Evolutionary conservation across 2,113 vertebrate genomes (phyloP), one percentile per base, ranked within the genome.

Genomic region (Rhadina sibilatrix): DNA sequence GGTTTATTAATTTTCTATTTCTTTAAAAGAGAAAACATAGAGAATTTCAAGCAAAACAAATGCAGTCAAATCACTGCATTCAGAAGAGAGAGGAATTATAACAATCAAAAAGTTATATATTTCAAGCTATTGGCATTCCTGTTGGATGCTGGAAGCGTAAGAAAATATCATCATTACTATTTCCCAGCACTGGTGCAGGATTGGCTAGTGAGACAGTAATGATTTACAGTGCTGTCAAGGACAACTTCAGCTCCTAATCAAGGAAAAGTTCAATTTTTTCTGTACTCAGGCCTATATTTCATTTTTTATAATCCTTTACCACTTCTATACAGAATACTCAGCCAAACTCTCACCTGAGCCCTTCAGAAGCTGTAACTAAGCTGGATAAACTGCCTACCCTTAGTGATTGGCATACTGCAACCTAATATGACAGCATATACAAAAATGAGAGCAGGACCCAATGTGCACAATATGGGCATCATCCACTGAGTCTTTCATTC

Each of bases 221-320:
- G 91, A 94, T 91, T 94, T 94, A 94, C 47, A 89, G 2, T 44
- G 70, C 52, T 77, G 63, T 56, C 91, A 96, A 94, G 92, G 91
- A 80, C 87, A 88, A 83, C 91, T 94, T 70, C 71, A 85, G 66
- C 63, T 88, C 33, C 71, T 88, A 91, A 93, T 95, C 91, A 96
- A 93, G 69, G 31, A 88, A 90, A 91, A 84, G 75, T 28, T 81
- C 46, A 50, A 4, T 64, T 93, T 69, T 92, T 93, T 63, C 50
- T 82, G 8, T 71, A 60, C 59, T 83, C 14, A 22, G 37, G 47
- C 53, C 59, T n/a, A 40, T 96, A 94, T 95, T 96, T 95, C 69
- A 91, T 80, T 68, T 94, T 94, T 92, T 75, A 76, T 76, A 91
- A 91, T 90, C 38, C 15, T 83, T 87, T 53, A 76, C 21, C 24